Conservation (phyloP, 1,140 invertebrate species). For the Drosophila teissieri region DNA sequence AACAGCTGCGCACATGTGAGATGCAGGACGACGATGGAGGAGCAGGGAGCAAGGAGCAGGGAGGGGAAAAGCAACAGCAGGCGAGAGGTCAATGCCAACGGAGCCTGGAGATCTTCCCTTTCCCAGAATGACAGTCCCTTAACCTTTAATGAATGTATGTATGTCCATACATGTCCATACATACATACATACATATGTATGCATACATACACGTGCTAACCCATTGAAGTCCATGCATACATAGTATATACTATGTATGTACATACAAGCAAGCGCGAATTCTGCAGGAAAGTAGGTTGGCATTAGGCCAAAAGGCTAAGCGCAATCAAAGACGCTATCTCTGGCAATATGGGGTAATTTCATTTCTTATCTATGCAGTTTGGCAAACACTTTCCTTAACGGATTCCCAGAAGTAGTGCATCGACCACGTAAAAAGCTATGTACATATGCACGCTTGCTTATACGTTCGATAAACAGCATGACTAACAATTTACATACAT, state of each 20-base stretch:
- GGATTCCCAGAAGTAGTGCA: not conserved
- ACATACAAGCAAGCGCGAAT: not conserved
- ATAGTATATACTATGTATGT: too few species aligned
- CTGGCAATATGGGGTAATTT: too few species aligned
- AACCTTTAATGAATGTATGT: too few species aligned
- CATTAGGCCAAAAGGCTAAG: too few species aligned
- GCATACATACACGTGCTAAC: too few species aligned
- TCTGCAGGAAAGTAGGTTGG: not conserved
- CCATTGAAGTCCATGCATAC: too few species aligned
- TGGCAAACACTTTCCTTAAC: not conserved
- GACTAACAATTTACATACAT: not conserved
- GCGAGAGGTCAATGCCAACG: slow-evolving; percentile 32
- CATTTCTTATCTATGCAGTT: not conserved
- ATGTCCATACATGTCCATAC: too few species aligned
- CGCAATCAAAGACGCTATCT: too few species aligned
- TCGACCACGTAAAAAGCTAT: not conserved
- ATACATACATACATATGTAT: too few species aligned
- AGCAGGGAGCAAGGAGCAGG: not conserved
- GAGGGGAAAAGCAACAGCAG: slow-evolving; percentile 3
- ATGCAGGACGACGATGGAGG: not conserved
- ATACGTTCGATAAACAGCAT: not conserved
- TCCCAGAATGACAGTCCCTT: not conserved
- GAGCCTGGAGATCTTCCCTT: slow-evolving; percentile 12
- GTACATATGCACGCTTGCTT: not conserved
- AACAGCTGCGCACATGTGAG: slow-evolving; percentile 72